Conservation (phyloP, 2,888 invertebrate genomes). For the Oscheius onirici region DNA sequence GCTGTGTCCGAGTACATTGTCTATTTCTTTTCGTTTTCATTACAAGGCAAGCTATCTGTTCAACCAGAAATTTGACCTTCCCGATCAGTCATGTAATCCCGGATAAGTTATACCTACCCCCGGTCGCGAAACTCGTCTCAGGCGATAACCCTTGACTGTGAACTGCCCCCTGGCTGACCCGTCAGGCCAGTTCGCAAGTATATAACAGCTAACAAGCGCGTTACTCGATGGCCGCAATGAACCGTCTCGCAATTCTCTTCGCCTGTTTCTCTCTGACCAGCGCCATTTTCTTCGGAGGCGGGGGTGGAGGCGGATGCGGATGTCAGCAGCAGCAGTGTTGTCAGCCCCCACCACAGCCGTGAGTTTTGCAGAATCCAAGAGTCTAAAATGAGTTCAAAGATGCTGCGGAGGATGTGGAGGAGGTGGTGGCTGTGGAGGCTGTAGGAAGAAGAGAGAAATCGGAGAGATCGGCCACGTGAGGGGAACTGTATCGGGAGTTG, state of each 20-base stretch:
- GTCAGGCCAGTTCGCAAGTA: no score
- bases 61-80: no score
- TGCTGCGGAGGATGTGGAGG: constrained; percentile 26
- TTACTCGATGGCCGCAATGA: neutral
- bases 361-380: neutral
- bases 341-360: constrained; percentile 22
- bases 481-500: constrained; percentile 8
- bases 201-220: no score
- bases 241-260: neutral
- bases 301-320: constrained; percentile 27
- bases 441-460: constrained; percentile 32
- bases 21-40: no score
- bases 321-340: constrained; percentile 17
- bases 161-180: no score
- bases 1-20: no score
- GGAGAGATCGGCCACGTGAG: constrained; percentile 31
- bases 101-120: no score
- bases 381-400: neutral
- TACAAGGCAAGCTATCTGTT: no score
- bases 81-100: no score
- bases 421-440: constrained; percentile 19
- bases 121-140: no score
- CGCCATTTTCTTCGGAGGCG: constrained; percentile 25
- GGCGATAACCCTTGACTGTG: no score
- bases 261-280: neutral